Evolutionary conservation across 2,797 vertebrate genomes (phyloP).

Genomic region (Cygnus olor): DNA sequence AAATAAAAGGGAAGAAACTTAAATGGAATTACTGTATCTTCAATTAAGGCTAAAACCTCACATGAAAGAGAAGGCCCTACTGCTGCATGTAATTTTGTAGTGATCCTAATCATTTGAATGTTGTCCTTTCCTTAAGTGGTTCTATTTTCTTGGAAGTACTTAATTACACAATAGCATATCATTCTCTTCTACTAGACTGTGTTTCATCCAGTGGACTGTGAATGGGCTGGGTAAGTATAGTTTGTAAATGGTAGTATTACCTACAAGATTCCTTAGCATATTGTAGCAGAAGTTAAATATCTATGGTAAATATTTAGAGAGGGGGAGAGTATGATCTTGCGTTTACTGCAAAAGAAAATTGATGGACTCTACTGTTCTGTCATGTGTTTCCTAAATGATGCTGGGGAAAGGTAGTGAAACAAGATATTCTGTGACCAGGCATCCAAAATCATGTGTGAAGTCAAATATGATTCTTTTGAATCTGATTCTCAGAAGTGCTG

Average conservation of each 20-base stretch:
- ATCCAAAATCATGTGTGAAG: neutral
- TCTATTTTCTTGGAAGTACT: neutral
- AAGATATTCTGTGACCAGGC: neutral
- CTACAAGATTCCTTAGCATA: neutral
- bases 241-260: neutral
- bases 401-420: neutral
- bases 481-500: neutral
- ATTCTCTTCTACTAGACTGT: neutral
- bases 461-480: neutral
- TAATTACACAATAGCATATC: neutral
- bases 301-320: neutral
- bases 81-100: neutral
- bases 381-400: neutral
- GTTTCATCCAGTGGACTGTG: neutral
- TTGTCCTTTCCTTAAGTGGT: neutral
- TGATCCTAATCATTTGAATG: neutral
- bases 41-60: neutral
- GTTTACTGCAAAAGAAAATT: neutral
- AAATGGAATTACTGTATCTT: neutral
- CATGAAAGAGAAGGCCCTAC: neutral
- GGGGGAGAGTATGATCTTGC: neutral
- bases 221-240: neutral
- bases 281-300: neutral
- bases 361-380: neutral
- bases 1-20: neutral